These are phyloP conservation scores for Ondatra zibethicus DNA, from an alignment of 2,113 vertebrate species.

Conservation along the genomic window DNA sequence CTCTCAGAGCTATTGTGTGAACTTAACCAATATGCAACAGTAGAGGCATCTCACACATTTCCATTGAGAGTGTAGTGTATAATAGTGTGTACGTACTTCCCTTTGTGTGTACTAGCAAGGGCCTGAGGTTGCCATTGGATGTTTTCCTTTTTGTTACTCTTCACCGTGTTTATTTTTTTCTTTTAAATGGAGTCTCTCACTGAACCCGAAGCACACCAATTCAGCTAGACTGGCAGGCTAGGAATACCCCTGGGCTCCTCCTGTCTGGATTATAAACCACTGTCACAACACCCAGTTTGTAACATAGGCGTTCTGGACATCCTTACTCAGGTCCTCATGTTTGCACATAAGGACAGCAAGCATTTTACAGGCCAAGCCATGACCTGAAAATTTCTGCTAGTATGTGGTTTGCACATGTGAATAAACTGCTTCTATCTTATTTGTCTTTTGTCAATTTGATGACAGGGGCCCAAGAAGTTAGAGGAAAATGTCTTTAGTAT, in stretches of 20 bases:
- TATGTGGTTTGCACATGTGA: background rate
- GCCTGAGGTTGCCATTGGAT: background rate
- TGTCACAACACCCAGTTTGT: background rate
- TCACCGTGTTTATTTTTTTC: no score
- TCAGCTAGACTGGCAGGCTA: background rate
- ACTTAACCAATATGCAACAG: background rate
- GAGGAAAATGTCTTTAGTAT: background rate
- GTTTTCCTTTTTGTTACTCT: background rate
- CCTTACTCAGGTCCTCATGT: background rate
- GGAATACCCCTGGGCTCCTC: background rate
- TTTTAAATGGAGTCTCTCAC: background rate
- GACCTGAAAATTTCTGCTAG: background rate
- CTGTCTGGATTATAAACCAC: background rate
- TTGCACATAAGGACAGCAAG: background rate
- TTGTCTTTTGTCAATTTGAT: background rate
- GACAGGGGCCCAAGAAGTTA: background rate
- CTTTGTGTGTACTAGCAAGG: background rate
- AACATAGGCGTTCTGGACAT: background rate
- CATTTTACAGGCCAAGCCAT: background rate
- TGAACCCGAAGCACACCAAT: background rate
- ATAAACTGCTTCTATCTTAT: background rate
- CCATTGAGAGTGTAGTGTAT: background rate
- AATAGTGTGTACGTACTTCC: background rate
- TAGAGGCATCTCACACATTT: background rate
- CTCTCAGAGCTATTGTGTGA: background rate